A percentile compares a stretch with the other conserved stretches of the same genome.
phyloP scores from a whole-genome alignment of 2,113 vertebrate species.

The Eolophus roseicapilla region DNA sequence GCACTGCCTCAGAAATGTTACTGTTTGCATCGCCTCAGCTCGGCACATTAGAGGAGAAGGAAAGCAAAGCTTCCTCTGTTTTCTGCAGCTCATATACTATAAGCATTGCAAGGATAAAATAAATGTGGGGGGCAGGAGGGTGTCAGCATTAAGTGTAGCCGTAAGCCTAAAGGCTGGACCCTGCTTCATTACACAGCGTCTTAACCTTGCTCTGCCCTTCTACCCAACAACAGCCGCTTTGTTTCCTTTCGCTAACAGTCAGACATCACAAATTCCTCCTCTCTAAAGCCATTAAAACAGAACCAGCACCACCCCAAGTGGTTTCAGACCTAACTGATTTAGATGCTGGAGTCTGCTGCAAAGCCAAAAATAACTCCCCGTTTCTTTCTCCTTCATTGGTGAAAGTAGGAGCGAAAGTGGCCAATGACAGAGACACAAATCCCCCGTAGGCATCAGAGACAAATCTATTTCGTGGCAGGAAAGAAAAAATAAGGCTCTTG shows the following conservation, averaged over 20 bases:
- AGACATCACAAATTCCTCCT: conserved; percentile 16
- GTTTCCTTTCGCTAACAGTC: neutral
- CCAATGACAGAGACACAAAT: conserved; percentile 59
- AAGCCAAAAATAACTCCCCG: conserved; percentile 60
- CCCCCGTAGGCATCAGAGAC: conserved; percentile 25
- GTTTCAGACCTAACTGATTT: conserved; percentile 60
- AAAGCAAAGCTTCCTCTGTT: neutral
- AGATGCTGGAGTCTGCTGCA: conserved; percentile 58
- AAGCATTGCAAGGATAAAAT: neutral
- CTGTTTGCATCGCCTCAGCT: neutral
- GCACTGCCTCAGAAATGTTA: neutral
- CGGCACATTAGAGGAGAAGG: neutral
- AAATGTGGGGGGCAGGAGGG: neutral
- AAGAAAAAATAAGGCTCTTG: conserved; percentile 19
- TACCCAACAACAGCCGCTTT: neutral
- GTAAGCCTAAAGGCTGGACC: neutral
- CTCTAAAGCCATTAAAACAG: conserved; percentile 8
- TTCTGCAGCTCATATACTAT: neutral
- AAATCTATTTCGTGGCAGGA: conserved; percentile 54
- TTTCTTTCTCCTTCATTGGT: conserved; percentile 63
- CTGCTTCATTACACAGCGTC: neutral
- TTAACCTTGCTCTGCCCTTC: conserved; percentile 51
- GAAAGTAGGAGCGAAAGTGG: conserved; percentile 43
- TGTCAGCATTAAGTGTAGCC: neutral
- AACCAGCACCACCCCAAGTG: conserved; percentile 41